phyloP scores from a whole-genome alignment of 2,888 invertebrate genomes.

The Macrostomum cliftonense region DNA sequence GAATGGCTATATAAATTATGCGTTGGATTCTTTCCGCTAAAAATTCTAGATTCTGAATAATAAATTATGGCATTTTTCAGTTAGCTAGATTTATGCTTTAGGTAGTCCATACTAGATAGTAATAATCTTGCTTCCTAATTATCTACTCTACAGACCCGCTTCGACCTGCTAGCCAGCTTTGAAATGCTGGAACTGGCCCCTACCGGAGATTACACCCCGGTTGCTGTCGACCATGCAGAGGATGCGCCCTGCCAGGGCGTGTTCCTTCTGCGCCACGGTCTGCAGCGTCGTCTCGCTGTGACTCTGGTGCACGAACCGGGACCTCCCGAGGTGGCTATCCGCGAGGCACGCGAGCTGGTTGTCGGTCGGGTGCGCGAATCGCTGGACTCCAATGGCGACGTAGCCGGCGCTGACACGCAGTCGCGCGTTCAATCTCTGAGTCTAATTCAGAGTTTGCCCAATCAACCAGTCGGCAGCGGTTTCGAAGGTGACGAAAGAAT shows the following conservation, averaged over 20 bases:
- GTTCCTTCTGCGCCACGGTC: slow-evolving; percentile 89
- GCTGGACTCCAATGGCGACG: slow-evolving; percentile 21
- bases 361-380: slow-evolving; percentile 45
- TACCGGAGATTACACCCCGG: slow-evolving; percentile 52
- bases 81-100: too few relatives aligned
- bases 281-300: slow-evolving; percentile 86
- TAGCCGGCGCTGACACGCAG: slow-evolving; percentile 38
- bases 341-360: slow-evolving; percentile 82
- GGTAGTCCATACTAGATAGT: too few relatives aligned
- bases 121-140: too few relatives aligned
- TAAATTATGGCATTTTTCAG: too few relatives aligned
- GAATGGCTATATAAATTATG: too few relatives aligned
- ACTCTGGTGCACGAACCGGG: slow-evolving; percentile 70
- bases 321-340: slow-evolving; percentile 42
- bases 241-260: slow-evolving; percentile 75
- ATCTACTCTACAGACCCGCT: too few relatives aligned
- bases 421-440: slow-evolving; percentile 83
- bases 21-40: too few relatives aligned
- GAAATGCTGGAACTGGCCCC: slow-evolving; percentile 81
- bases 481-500: slow-evolving; percentile 38
- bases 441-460: slow-evolving; percentile 60
- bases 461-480: too few relatives aligned
- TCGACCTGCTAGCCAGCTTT: slow-evolving; percentile 91
- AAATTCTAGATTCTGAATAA: too few relatives aligned
- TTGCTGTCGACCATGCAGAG: slow-evolving; percentile 82